Evolutionary conservation across 2,113 vertebrate species (phyloP), one percentile per base, ranked within the genome.

Genomic region (Phoenicopterus ruber): DNA sequence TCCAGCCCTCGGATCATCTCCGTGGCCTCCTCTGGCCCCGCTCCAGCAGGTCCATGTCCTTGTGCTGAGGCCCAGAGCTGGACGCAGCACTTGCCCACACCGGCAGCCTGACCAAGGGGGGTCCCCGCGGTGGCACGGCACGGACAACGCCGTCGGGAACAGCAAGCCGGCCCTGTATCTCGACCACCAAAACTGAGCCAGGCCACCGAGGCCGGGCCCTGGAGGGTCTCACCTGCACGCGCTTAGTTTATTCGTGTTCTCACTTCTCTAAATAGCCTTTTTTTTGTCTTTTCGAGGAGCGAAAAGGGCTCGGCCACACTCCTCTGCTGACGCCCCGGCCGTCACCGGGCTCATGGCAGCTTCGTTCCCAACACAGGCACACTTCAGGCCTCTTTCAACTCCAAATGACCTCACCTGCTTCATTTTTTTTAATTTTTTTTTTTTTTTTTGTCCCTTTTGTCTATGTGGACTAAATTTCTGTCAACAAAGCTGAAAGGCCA

Each of bases 391-490:
- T 90, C 63, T 90, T 96, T 98, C 98, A 98, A 98, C 98, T 98
- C 98, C 97, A 81, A 91, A 86, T 91, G 96, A 98, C 98, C 98
- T 97, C 96, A 98, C 97, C 97, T 98, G 97, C 86, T 95, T 94
- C 59, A 86, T 86, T 97, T 71, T 58, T 73, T 34, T 6, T 6
- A 11, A 6, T 17, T 38, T 25, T 38, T 13, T 25, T 34, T 3
- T 44, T 46, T 46, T 17, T 2, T 8, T 10, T 7, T 13, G 22
- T 47, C 21, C 36, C 17, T 83, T 71, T 54, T n/a, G 61, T 88
- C 94, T 94, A 83, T 49, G 88, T 49, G 85, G 96, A 96, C 91
- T 44, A 96, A 97, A 97, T 96, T 97, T 96, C 97, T 96, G 96
- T 94, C 98, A 97, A 94, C 97, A 96, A 94, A 97, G 85, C 96